phyloP scores from a whole-genome alignment of 2,888 invertebrate genomes.

The Abrostola tripartita region DNA sequence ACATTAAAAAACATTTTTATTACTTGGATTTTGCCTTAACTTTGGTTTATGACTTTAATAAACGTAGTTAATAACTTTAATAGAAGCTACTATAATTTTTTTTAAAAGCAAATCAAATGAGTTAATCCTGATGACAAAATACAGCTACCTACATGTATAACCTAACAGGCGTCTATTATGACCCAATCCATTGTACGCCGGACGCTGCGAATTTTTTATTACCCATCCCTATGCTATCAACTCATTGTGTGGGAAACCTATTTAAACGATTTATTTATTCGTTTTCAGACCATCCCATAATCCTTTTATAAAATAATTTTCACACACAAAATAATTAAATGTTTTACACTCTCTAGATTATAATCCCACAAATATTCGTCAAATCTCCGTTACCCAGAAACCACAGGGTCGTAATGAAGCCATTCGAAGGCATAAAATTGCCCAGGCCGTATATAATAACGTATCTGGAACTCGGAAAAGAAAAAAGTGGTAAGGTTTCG shows the following conservation, averaged over 20 bases:
- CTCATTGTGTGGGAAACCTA: conserved; percentile 19
- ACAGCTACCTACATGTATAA: neutral
- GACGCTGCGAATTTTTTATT: neutral
- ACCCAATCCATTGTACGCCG: neutral
- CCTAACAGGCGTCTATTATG: neutral
- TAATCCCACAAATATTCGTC: conserved; percentile 28
- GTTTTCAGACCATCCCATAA: conserved; percentile 24
- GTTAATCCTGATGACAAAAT: neutral
- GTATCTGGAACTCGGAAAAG: conserved; percentile 17
- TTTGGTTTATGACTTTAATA: too few species aligned
- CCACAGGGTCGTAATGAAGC: conserved; percentile 48
- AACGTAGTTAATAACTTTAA: too few species aligned
- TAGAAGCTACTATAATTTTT: too few species aligned
- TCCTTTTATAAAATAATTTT: conserved; percentile 41
- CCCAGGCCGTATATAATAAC: conserved; percentile 22
- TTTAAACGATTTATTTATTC: conserved; percentile 26
- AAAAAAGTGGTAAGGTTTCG: conserved; percentile 17
- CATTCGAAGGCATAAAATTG: conserved; percentile 37
- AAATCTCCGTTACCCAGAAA: conserved; percentile 24
- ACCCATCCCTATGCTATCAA: neutral
- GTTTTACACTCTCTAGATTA: conserved; percentile 28
- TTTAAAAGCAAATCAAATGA: neutral
- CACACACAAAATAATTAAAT: conserved; percentile 38
- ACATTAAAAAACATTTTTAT: too few species aligned
- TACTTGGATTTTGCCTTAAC: too few species aligned